A percentile compares a stretch with the other conserved stretches of the same genome.
phyloP scores from a whole-genome alignment of 2,888 invertebrate genomes.

The Gerris lacustris region DNA sequence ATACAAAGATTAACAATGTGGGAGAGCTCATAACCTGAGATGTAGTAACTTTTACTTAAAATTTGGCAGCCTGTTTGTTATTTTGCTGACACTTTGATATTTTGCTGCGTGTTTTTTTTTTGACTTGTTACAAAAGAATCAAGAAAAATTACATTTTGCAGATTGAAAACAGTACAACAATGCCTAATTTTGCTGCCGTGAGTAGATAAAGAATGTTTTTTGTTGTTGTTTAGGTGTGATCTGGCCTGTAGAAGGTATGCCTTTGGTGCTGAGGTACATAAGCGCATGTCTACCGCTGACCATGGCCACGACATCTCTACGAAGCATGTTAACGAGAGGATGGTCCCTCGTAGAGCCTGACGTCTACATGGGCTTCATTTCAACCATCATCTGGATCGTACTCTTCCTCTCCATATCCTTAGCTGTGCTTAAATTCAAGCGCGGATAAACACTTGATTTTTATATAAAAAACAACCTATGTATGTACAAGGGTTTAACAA shows the following conservation, averaged over 20 bases:
- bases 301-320: constrained; percentile 78
- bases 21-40: too few relatives aligned
- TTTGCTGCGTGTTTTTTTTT: too few relatives aligned
- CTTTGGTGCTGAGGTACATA: constrained; percentile 65
- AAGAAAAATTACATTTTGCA: too few relatives aligned
- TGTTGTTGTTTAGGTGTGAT: constrained; percentile 58
- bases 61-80: too few relatives aligned
- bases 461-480: too few relatives aligned
- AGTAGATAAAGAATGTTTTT: constrained; percentile 19
- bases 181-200: too few relatives aligned
- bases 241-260: constrained; percentile 96
- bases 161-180: too few relatives aligned
- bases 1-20: too few relatives aligned
- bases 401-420: constrained; percentile 68
- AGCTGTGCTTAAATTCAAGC: constrained; percentile 65
- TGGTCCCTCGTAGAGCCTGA: constrained; percentile 69
- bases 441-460: constrained; percentile 45
- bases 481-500: too few relatives aligned
- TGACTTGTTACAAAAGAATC: too few relatives aligned
- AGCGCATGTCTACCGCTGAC: constrained; percentile 76
- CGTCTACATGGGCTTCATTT: constrained; percentile 77
- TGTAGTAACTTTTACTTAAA: too few relatives aligned
- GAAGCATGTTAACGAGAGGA: constrained; percentile 76
- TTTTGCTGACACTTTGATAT: too few relatives aligned
- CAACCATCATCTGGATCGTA: constrained; percentile 74